These are phyloP conservation scores for Xylota segnis DNA, from an alignment of 2,888 invertebrate species.

Conservation along the genomic window DNA sequence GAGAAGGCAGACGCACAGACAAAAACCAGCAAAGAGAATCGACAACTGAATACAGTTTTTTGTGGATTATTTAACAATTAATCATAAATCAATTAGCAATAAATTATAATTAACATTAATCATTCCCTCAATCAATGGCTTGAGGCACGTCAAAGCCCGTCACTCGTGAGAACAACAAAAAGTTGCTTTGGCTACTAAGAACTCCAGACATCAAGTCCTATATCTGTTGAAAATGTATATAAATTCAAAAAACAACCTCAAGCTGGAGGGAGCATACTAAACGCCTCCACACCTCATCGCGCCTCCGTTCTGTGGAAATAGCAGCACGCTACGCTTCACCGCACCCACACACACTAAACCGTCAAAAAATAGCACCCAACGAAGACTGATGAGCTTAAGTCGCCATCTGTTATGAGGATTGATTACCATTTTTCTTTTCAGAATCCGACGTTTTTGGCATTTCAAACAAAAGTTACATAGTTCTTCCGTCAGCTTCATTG, in stretches of 20 bases:
- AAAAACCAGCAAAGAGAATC: neutral
- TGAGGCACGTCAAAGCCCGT: slow-evolving; percentile 24
- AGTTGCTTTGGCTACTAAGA: slow-evolving; percentile 1
- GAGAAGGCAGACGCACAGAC: slow-evolving; percentile 12
- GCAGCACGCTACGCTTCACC: slow-evolving; percentile 37
- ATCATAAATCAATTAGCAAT: slow-evolving; percentile 62
- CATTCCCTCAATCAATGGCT: slow-evolving; percentile 46
- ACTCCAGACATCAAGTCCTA: slow-evolving; percentile 6
- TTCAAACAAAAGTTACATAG: slow-evolving; percentile 63
- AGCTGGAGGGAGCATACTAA: neutral
- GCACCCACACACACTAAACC: slow-evolving; percentile 34
- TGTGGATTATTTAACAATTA: slow-evolving; percentile 39
- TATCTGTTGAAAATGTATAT: neutral
- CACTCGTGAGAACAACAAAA: slow-evolving; percentile 19
- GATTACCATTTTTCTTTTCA: slow-evolving; percentile 63
- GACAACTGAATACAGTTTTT: neutral
- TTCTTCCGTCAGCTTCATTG: slow-evolving; percentile 51
- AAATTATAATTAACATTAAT: slow-evolving; percentile 57
- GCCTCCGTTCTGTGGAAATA: neutral
- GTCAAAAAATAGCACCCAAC: slow-evolving; percentile 65
- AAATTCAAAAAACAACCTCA: slow-evolving; percentile 17
- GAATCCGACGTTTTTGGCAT: slow-evolving; percentile 66
- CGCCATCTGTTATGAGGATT: slow-evolving; percentile 70
- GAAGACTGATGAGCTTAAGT: slow-evolving; percentile 67
- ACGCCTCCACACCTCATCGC: slow-evolving; percentile 38